Conservation (phyloP, 2,888 invertebrate genomes). For the Drosophila robusta region DNA sequence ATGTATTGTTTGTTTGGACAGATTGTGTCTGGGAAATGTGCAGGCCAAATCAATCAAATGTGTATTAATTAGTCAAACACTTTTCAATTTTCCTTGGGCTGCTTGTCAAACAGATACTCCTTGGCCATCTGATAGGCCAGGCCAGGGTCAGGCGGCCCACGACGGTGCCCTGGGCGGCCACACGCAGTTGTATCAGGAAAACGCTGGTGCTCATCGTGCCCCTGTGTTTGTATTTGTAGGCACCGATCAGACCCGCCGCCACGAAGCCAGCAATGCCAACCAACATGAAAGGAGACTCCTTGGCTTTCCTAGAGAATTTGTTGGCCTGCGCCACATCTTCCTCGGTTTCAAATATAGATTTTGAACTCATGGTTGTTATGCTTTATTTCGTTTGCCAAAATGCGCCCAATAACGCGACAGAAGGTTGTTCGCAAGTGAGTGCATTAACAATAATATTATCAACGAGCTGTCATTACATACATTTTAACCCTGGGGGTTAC, state of each 20-base stretch:
- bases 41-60: constrained; percentile 47
- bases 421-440: constrained; percentile 17
- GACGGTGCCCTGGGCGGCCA: constrained; percentile 93
- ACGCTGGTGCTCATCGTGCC: constrained; percentile 93
- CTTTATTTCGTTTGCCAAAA: constrained; percentile 11
- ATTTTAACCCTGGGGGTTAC: no score
- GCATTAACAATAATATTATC: no score
- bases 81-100: constrained; percentile 80
- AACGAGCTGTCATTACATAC: no score
- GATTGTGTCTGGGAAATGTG: constrained; percentile 22
- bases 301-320: constrained; percentile 89
- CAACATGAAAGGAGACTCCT: constrained; percentile 90
- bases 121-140: constrained; percentile 89
- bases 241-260: constrained; percentile 89
- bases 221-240: constrained; percentile 90
- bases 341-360: constrained; percentile 81
- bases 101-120: constrained; percentile 86
- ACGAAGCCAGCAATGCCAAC: constrained; percentile 89
- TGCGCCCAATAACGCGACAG: background rate
- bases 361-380: constrained; percentile 52
- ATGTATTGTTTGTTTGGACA: constrained; percentile 7
- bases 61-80: constrained; percentile 62
- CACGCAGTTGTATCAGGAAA: constrained; percentile 93
- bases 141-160: constrained; percentile 90
- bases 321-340: constrained; percentile 72